These are phyloP conservation scores for Conops quadrifasciatus DNA, from an alignment of 2,888 invertebrate species.

Conservation along the genomic window DNA sequence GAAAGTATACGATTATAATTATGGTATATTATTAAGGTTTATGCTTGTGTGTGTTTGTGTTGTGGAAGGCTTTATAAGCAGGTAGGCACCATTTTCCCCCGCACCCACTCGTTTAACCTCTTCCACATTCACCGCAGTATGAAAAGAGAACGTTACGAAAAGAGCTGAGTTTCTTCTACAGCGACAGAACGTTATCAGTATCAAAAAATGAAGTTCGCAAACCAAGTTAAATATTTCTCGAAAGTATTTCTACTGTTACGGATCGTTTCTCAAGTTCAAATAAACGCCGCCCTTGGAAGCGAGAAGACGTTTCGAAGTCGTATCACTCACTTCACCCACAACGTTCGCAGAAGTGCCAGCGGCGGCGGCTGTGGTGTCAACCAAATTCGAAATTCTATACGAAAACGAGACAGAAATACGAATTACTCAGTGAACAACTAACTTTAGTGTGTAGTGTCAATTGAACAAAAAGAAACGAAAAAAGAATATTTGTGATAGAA, in stretches of 20 bases:
- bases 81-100: too few relatives aligned
- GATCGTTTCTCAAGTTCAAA: slow-evolving; percentile 54
- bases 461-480: neutral
- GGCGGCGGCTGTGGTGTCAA: too few relatives aligned
- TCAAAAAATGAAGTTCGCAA: slow-evolving; percentile 42
- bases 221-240: slow-evolving; percentile 41
- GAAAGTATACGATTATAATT: too few relatives aligned
- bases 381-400: too few relatives aligned
- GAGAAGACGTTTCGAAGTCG: slow-evolving; percentile 39
- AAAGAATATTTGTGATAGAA: neutral
- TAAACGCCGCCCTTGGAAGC: slow-evolving; percentile 38
- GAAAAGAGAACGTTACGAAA: too few relatives aligned
- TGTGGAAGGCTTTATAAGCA: neutral
- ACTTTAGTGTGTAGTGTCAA: neutral
- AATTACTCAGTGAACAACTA: too few relatives aligned
- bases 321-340: neutral
- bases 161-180: neutral
- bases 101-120: too few relatives aligned
- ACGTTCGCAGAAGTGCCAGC: too few relatives aligned
- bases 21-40: too few relatives aligned
- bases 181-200: slow-evolving; percentile 45
- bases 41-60: neutral
- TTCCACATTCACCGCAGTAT: too few relatives aligned
- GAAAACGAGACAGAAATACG: too few relatives aligned
- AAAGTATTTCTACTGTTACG: slow-evolving; percentile 55